Base-by-base conservation (phyloP, 2,888 invertebrate genomes). In the Mythimna ferrago region DNA sequence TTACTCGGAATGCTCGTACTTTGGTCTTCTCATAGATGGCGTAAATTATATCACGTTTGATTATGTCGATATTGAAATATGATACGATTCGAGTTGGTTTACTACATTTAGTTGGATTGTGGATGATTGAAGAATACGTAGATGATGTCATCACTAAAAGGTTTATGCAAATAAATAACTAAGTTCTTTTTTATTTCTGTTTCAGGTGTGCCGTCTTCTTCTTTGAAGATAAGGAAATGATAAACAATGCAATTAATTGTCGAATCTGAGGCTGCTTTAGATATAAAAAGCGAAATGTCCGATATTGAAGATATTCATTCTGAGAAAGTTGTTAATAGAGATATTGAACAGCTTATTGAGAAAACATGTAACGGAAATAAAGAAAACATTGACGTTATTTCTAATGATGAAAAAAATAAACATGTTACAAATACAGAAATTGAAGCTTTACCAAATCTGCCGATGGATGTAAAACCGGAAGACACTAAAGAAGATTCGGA, bases 211-310 rank as follows among this genome's bases (percentile, higher is more conserved):
- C 67, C 73, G 87, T 78, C 71, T 81, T 84, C 83, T 85, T 78
- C 71, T 68, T 70, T 72, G 85, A 69, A 82, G 69, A 87, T 83
- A 85, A 89, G 87, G 92, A 92, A 88, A 94, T 93, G 93, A 85
- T 89, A 90, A 89, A 95, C 91, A 90, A 96, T 96, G 96, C 95
- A 96, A 94, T 90, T 96, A 89, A 93, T 94, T 88, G 82, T 93
- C 81, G 91, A 93, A 75, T 85, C 90, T 87, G 93, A 94, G 81
- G 81, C 88, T 73, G 80, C 87, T 75, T 82, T 90, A 86, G 90
- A 89, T 73, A 88, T 93, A 85, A 87, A 88, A 71, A 88, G 82
- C 76, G 93, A 92, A 79, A 96, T 96, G 95, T 89, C 94, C 11
- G 86, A 89, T 5, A 76, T 93, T 38, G 89, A 92, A 61, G 92